phyloP scores from a whole-genome alignment of 2,888 invertebrate genomes.

The Emmelina monodactyla region DNA sequence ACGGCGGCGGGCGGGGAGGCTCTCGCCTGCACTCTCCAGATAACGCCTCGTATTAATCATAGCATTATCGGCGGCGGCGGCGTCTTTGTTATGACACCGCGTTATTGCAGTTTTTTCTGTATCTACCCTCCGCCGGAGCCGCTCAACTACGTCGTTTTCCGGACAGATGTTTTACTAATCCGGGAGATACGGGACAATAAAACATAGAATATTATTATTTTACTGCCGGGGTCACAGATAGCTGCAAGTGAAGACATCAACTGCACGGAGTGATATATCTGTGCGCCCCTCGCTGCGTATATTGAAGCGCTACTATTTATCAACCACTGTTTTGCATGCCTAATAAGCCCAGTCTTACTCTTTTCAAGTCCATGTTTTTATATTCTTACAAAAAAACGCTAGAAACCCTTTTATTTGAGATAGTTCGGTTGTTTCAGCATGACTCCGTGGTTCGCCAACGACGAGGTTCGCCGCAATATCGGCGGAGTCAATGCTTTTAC shows the following conservation, averaged over 20 bases:
- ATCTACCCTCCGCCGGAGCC: constrained; percentile 55
- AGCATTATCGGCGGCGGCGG: constrained; percentile 59
- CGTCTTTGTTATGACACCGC: constrained; percentile 64
- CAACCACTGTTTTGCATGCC: no score
- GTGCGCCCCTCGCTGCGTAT: no score
- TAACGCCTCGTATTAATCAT: constrained; percentile 65
- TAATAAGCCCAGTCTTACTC: no score
- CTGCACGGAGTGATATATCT: no score
- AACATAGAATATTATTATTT: constrained; percentile 47
- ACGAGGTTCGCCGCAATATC: no score
- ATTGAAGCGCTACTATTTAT: no score
- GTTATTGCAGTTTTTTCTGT: constrained; percentile 64
- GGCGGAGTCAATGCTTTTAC: no score
- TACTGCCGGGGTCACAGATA: constrained; percentile 12
- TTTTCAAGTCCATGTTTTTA: no score
- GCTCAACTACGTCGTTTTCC: constrained; percentile 57
- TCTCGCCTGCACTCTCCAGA: constrained; percentile 60
- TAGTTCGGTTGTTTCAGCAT: no score
- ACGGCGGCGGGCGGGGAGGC: constrained; percentile 14
- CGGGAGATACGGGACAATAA: constrained; percentile 35
- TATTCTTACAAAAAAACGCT: no score
- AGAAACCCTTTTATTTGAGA: no score
- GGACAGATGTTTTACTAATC: constrained; percentile 63
- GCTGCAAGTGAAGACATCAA: constrained; percentile 12
- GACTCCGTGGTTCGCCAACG: no score